Conservation (phyloP, 2,888 invertebrate genomes). For the Erebia ligea region DNA sequence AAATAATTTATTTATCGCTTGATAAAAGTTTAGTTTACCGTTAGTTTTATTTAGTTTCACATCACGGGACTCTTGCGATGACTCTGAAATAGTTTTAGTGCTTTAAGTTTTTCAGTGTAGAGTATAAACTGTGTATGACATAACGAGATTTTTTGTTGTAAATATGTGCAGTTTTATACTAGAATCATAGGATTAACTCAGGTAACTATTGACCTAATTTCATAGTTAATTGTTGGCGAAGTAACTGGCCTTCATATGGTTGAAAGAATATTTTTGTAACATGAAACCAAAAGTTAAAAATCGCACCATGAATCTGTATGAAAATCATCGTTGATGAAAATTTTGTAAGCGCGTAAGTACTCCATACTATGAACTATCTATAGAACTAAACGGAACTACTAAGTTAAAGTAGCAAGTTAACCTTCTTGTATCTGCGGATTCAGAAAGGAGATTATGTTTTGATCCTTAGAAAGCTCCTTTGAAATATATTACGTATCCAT, state of each 20-base stretch:
- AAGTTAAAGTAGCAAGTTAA: too few species aligned
- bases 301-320: not conserved
- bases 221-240: not conserved
- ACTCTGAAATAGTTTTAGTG: conserved; percentile 2
- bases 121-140: not conserved
- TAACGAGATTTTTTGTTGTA: not conserved
- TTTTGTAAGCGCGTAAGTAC: not conserved
- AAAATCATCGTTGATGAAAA: not conserved
- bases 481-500: too few species aligned
- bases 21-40: conserved; percentile 17
- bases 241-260: not conserved
- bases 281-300: not conserved
- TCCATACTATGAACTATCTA: not conserved
- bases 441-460: too few species aligned
- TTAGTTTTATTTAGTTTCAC: conserved; percentile 3
- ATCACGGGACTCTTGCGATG: not conserved
- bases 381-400: too few species aligned
- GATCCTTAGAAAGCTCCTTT: too few species aligned
- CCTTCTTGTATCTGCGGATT: too few species aligned
- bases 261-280: not conserved
- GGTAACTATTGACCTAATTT: conserved; percentile 1
- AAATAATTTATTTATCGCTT: conserved; percentile 15
- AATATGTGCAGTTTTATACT: conserved; percentile 16
- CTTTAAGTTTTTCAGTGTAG: conserved; percentile 5
- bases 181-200: not conserved